phyloP scores from a whole-genome alignment of 2,113 vertebrate species.

The Limnothrissa miodon region DNA sequence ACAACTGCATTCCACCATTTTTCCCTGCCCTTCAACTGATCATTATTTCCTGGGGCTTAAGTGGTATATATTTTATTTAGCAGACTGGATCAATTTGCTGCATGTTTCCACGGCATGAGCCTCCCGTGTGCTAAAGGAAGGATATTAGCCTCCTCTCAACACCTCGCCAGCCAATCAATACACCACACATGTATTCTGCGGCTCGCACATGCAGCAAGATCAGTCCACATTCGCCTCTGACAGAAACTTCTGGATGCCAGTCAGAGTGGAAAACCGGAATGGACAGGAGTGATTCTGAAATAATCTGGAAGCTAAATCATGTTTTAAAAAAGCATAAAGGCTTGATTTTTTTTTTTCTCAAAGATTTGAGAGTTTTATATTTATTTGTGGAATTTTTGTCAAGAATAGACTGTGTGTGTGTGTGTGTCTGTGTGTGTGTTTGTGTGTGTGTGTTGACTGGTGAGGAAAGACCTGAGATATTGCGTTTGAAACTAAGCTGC shows the following conservation, averaged over 20 bases:
- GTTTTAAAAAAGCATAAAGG: not conserved
- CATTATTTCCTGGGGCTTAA: slow-evolving; percentile 13
- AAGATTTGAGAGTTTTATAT: not conserved
- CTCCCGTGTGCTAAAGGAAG: slow-evolving; percentile 9
- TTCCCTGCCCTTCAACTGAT: not conserved
- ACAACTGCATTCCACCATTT: not conserved
- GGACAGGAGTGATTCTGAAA: no score
- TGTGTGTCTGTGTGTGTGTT: slow-evolving; percentile 6
- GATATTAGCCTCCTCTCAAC: slow-evolving; percentile 20
- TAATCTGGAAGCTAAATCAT: no score
- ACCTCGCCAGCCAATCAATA: slow-evolving; percentile 35
- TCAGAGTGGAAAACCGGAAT: not conserved
- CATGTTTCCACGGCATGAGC: slow-evolving; percentile 30
- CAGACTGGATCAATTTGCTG: not conserved
- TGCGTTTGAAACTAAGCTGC: not conserved
- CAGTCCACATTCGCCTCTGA: not conserved
- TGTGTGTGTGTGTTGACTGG: not conserved
- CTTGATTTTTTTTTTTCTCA: not conserved
- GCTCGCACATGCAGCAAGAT: not conserved
- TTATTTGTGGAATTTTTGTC: not conserved
- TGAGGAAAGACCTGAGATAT: not conserved
- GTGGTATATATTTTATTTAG: slow-evolving; percentile 25
- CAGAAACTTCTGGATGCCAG: not conserved
- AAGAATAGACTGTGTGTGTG: not conserved
- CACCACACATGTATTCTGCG: not conserved